Conservation (phyloP, 2,888 invertebrate species). For the Heteropelma amictum region DNA sequence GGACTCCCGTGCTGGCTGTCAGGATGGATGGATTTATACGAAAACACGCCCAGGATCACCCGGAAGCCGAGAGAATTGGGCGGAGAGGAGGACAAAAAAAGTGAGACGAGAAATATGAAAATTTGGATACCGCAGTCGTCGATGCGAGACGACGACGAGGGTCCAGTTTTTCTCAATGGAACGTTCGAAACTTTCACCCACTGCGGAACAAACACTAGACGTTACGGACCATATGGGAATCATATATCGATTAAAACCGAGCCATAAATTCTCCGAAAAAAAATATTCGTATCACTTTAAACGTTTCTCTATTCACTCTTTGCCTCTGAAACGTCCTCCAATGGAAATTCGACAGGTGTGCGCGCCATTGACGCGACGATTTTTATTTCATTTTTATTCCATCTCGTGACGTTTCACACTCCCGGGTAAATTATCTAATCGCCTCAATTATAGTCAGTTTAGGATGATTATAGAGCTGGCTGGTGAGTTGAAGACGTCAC, state of each 20-base stretch:
- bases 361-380: not conserved
- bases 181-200: slow-evolving; percentile 37
- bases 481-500: not conserved
- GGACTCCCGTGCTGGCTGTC: slow-evolving; percentile 1
- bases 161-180: slow-evolving; percentile 34
- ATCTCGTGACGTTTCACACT: slow-evolving; percentile 31
- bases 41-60: slow-evolving; percentile 47
- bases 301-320: not conserved
- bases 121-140: slow-evolving; percentile 27
- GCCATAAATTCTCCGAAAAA: too few relatives aligned
- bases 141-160: slow-evolving; percentile 47
- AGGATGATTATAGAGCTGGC: slow-evolving; percentile 58
- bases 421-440: slow-evolving; percentile 59
- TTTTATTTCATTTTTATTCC: slow-evolving; percentile 21
- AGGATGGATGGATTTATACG: slow-evolving; percentile 42
- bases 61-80: slow-evolving; percentile 37
- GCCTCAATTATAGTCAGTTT: slow-evolving; percentile 68
- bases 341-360: slow-evolving; percentile 44
- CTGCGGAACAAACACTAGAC: slow-evolving; percentile 2
- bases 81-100: slow-evolving; percentile 15
- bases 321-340: not conserved
- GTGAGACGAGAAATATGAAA: slow-evolving; percentile 34
- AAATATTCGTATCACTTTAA: not conserved
- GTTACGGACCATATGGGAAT: slow-evolving; percentile 43
- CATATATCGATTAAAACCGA: too few relatives aligned